Evolutionary conservation across 2,888 invertebrate genomes (phyloP).

Genomic region (Emmelina monodactyla): DNA sequence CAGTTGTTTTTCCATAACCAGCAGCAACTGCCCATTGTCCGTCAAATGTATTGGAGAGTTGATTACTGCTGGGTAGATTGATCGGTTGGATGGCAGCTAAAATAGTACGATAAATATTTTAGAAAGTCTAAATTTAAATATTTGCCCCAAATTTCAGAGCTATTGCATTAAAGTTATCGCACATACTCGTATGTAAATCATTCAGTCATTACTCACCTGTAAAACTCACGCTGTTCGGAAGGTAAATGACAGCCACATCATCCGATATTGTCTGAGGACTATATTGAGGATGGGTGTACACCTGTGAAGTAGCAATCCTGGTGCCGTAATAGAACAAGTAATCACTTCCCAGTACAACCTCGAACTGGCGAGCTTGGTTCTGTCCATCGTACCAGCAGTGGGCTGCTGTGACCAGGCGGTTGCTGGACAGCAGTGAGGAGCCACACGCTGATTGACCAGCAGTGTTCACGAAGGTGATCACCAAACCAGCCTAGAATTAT

Average conservation of each 20-base stretch:
- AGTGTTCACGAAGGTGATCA: constrained; percentile 25
- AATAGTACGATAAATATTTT: too few species aligned
- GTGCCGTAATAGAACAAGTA: constrained; percentile 30
- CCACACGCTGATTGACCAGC: constrained; percentile 33
- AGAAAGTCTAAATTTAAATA: too few species aligned
- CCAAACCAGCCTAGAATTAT: constrained; percentile 31
- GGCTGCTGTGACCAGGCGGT: constrained; percentile 34
- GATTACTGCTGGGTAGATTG: constrained; percentile 20
- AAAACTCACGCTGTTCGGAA: constrained; percentile 23
- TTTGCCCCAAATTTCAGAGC: too few species aligned
- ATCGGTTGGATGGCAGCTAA: constrained; percentile 27
- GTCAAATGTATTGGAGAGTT: constrained; percentile 23
- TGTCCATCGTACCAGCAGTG: constrained; percentile 38
- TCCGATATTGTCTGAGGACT: constrained; percentile 21
- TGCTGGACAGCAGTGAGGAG: constrained; percentile 24
- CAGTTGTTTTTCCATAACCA: constrained; percentile 35
- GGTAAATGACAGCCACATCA: constrained; percentile 33
- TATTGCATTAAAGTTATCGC: not conserved
- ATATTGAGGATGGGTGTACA: constrained; percentile 30
- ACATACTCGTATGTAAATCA: not conserved
- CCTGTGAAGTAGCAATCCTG: constrained; percentile 24
- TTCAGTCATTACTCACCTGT: constrained; percentile 19
- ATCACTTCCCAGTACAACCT: constrained; percentile 31
- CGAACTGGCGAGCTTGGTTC: constrained; percentile 26
- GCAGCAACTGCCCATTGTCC: constrained; percentile 29